Evolutionary conservation across 2,797 vertebrate species (phyloP).

Genomic region (Schizothorax lantsangensis): DNA sequence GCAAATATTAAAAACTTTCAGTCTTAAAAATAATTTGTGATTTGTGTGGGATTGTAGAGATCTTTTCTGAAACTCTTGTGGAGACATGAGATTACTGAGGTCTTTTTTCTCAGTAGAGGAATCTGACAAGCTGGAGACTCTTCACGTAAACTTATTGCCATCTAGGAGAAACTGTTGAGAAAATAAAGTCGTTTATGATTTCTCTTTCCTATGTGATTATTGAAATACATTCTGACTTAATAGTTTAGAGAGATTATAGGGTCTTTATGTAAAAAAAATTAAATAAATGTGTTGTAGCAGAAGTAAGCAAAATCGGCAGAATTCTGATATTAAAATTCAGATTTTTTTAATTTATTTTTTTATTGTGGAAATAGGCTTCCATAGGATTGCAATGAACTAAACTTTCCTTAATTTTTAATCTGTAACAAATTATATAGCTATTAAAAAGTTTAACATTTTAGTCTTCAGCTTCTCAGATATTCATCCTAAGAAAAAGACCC

Average conservation of each 20-base stretch:
- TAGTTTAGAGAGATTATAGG: background rate
- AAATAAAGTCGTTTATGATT: background rate
- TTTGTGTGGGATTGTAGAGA: background rate
- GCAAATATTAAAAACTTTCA: too few species aligned
- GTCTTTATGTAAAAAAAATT: background rate
- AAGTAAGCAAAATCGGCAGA: background rate
- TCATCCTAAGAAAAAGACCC: background rate
- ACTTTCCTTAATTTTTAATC: background rate
- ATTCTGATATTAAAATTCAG: background rate
- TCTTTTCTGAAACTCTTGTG: background rate
- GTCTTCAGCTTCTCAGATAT: background rate
- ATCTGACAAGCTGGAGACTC: background rate
- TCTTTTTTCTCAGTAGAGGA: background rate
- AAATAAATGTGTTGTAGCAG: background rate
- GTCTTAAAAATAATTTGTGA: too few species aligned
- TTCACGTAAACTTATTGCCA: background rate
- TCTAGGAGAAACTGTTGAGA: background rate
- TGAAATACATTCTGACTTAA: background rate
- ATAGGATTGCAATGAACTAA: background rate
- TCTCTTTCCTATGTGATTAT: background rate
- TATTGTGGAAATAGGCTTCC: background rate
- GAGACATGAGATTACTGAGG: background rate
- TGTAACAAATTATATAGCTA: background rate
- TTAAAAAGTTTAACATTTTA: background rate
- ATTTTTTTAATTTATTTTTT: background rate